A percentile compares a stretch with the other conserved stretches of the same genome.
Evolutionary conservation across 2,113 vertebrate genomes (phyloP).

Genomic region (Haemorhous mexicanus): DNA sequence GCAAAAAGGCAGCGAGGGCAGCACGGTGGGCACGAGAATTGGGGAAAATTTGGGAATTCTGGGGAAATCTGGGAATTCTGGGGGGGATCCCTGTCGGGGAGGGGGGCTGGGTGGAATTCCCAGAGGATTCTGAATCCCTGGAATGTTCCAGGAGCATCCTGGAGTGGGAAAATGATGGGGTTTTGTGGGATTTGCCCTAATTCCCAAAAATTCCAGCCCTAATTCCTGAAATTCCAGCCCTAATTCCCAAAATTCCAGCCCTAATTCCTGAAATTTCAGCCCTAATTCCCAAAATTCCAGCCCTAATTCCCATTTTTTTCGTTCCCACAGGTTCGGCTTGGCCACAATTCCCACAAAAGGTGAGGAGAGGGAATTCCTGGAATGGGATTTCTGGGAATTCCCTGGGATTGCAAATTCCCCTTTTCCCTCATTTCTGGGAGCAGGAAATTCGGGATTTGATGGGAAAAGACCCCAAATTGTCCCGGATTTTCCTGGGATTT

Average conservation of each 20-base stretch:
- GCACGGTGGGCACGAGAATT: background rate
- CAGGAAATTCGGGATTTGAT: accelerated
- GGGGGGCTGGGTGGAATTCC: no score
- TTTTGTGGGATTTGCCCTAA: background rate
- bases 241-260: no score
- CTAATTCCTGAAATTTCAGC: no score
- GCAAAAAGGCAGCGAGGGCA: background rate
- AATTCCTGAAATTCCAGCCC: background rate
- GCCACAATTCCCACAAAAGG: background rate
- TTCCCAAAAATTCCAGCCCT: background rate
- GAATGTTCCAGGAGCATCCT: no score
- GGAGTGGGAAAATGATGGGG: no score
- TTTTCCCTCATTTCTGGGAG: background rate
- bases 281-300: background rate
- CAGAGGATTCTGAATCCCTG: no score
- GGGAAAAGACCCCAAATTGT: background rate
- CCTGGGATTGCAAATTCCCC: no score
- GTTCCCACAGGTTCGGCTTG: background rate
- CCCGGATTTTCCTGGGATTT: background rate
- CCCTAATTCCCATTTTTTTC: background rate
- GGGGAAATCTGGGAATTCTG: background rate
- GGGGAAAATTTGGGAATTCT: no score
- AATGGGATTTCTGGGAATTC: background rate
- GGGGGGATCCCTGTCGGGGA: no score
- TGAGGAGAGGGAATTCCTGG: background rate